phyloP scores from a whole-genome alignment of 2,113 vertebrate species.

The Ptilonorhynchus violaceus region DNA sequence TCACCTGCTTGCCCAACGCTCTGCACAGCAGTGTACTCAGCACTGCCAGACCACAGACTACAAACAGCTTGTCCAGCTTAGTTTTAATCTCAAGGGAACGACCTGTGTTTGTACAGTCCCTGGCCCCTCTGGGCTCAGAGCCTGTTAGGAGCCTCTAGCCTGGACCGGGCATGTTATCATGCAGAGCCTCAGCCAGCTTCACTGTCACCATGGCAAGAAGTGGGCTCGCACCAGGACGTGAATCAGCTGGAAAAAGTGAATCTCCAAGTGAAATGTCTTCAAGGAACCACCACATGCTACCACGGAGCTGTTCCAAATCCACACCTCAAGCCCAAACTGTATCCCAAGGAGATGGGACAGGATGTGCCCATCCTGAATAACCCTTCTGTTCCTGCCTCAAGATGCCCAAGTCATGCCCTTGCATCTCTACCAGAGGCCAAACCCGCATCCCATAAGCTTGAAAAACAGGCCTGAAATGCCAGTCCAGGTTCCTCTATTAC shows the following conservation, averaged over 20 bases:
- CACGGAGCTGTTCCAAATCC: background rate
- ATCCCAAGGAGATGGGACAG: background rate
- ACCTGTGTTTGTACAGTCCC: background rate
- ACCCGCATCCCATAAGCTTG: background rate
- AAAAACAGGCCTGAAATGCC: background rate
- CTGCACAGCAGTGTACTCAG: background rate
- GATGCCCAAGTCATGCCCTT: background rate
- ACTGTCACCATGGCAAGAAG: background rate
- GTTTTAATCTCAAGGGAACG: background rate
- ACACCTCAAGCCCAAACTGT: background rate
- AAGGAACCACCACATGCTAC: background rate
- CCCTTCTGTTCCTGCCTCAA: background rate
- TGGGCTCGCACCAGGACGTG: background rate
- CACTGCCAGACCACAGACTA: background rate
- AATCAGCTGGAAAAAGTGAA: conserved; percentile 12
- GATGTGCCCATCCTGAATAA: background rate
- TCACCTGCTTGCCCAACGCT: background rate
- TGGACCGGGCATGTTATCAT: background rate
- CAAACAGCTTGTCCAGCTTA: background rate
- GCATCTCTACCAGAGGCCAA: background rate
- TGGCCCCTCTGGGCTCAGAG: background rate
- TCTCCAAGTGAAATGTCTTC: background rate
- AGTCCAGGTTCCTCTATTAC: background rate
- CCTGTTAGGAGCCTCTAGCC: background rate
- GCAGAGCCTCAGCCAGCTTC: background rate